phyloP scores from a whole-genome alignment of 1,140 invertebrate species.

The Neodiprion virginianus region DNA sequence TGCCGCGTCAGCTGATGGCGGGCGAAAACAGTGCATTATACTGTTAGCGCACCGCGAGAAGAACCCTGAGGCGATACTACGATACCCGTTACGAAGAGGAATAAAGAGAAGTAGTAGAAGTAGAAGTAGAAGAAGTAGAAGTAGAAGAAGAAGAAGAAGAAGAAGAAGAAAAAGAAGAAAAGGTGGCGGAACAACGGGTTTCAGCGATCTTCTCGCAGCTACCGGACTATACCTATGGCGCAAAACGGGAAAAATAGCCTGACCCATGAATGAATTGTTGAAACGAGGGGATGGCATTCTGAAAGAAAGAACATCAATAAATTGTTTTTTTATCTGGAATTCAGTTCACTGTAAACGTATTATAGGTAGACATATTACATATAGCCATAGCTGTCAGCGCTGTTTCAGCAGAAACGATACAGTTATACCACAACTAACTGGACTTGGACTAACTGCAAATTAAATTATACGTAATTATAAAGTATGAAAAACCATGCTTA shows the following conservation, averaged over 20 bases:
- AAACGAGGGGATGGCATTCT: conserved; percentile 62
- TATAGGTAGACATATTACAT: not conserved
- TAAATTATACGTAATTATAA: not conserved
- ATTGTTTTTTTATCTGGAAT: conserved; percentile 31
- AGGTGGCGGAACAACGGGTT: not conserved
- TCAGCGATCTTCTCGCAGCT: conserved; percentile 24
- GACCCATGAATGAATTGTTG: conserved; percentile 63
- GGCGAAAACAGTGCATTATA: conserved; percentile 22
- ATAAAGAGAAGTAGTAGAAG: not conserved
- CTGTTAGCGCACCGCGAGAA: conserved; percentile 40
- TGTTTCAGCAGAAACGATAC: no score
- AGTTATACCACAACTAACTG: no score
- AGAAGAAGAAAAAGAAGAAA: not conserved
- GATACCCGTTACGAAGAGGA: not conserved
- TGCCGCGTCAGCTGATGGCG: conserved; percentile 8
- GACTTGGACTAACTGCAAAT: no score
- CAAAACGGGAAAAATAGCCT: conserved; percentile 64
- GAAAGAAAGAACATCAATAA: conserved; percentile 62
- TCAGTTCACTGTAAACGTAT: not conserved
- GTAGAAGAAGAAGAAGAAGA: not conserved
- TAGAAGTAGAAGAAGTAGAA: not conserved
- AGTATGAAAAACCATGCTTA: not conserved
- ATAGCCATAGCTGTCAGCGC: not conserved
- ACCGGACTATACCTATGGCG: conserved; percentile 59
- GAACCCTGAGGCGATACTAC: conserved; percentile 32